Base-by-base conservation (phyloP, 2,113 vertebrate species). In the Oreochromis niloticus region DNA sequence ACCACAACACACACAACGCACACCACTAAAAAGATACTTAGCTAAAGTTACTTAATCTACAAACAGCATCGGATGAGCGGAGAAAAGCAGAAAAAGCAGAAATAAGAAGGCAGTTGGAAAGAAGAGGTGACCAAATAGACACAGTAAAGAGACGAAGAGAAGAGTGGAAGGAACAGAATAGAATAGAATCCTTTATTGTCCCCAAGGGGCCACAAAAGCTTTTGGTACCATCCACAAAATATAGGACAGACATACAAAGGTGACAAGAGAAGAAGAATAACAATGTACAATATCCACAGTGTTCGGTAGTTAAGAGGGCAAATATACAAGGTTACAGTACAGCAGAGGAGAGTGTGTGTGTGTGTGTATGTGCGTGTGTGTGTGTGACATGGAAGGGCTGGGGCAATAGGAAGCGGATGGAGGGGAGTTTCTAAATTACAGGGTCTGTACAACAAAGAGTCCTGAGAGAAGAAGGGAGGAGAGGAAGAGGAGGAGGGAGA, bases 211-310 rank as follows among this genome's bases (percentile, higher is more conserved):
- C 94, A 94, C 93, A 94, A 94, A 95, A 96, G 94, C 82, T 90
- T 80, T 71, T 93, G 94, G 90, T 83, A 94, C 94, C 93, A 95
- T 96, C 95, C 96, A 96, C 92, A 96, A 96, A 96, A 95, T 94
- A 94, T 92, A 92, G 91, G 95, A 96, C 94, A 93, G 94, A 96
- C 95, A 95, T 97, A 96, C 95, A 96, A 96, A 96, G 95, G 90
- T 95, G 95, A 95, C 95, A 92, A 94, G 91, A 96, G 93, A 95
- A 92, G 90, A 95, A 90, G 90, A 95, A 94, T 93, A 94, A 96
- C 95, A 96, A 96, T 96, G 95, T 97, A 96, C 95, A 97, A 96
- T 97, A 96, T 96, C 94, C 96, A 97, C 96, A 96, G 95, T 96
- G 94, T 94, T 95, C 82, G 92, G 95, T 95, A 96, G 94, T 93